Conservation (phyloP, 2,113 vertebrate species). For the Lipophrys pholis region DNA sequence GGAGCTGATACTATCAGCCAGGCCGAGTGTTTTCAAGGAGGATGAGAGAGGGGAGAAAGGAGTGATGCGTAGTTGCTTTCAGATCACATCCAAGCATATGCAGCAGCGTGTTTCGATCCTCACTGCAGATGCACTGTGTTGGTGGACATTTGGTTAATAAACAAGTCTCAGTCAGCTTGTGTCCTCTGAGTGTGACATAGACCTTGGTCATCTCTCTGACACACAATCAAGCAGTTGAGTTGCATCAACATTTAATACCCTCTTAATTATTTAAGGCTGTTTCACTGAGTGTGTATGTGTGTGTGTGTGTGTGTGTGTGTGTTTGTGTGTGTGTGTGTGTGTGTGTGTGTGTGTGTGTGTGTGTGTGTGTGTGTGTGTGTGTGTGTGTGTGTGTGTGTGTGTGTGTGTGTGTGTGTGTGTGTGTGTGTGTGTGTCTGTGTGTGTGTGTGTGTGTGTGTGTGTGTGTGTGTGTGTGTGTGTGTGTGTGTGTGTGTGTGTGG, state of each 20-base stretch:
- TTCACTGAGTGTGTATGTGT: not conserved
- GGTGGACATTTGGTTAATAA: slow-evolving; percentile 3
- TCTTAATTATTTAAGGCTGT: slow-evolving; percentile 64
- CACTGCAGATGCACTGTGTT: not conserved
- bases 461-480: not conserved
- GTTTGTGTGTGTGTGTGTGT: not conserved
- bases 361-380: not conserved
- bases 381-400: not conserved
- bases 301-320: not conserved
- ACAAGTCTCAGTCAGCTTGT: not conserved
- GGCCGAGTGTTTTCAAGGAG: no score
- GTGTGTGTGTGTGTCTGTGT: not conserved
- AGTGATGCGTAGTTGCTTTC: slow-evolving; percentile 15
- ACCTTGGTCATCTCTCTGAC: slow-evolving; percentile 26
- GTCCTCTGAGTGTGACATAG: not conserved
- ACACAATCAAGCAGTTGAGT: slow-evolving; percentile 42
- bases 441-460: not conserved
- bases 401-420: not conserved
- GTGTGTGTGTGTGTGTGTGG: not conserved
- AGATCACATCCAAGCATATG: slow-evolving; percentile 5
- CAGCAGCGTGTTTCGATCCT: not conserved
- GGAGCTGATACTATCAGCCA: slow-evolving; percentile 7
- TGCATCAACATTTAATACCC: slow-evolving; percentile 65
- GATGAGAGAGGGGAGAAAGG: no score
- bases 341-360: not conserved